Percentiles rank a stretch among this genome's conserved stretches.
These are phyloP conservation scores for Zaprionus gabonicus DNA, from an alignment of 1,140 invertebrate species.

Conservation along the genomic window DNA sequence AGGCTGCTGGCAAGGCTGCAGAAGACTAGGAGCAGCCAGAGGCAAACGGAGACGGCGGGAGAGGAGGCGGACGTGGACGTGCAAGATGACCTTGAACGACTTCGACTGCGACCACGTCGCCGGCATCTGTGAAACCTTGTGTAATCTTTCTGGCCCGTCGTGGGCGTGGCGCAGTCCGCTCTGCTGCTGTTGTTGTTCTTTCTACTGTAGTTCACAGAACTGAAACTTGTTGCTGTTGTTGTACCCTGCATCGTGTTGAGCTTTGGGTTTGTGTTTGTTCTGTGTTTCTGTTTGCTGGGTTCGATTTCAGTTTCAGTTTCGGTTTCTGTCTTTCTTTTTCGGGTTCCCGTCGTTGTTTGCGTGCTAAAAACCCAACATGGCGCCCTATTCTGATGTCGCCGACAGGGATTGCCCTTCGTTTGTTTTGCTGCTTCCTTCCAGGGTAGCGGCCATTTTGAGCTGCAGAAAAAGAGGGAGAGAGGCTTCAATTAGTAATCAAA, in stretches of 20 bases:
- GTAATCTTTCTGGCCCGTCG: constrained; percentile 51
- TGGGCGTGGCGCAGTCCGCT: constrained; percentile 23
- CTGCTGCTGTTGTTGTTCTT: constrained; percentile 21
- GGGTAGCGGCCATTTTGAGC: constrained; percentile 47
- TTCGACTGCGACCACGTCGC: constrained; percentile 39
- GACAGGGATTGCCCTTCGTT: constrained; percentile 41
- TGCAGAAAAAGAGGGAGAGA: constrained; percentile 12
- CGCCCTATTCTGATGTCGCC: constrained; percentile 41
- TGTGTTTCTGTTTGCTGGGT: not conserved
- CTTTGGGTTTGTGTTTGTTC: constrained; percentile 8
- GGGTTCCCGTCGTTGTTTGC: constrained; percentile 21
- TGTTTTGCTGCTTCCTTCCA: constrained; percentile 21
- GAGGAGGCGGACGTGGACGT: not conserved
- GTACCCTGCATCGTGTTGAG: constrained; percentile 21
- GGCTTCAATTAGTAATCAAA: not conserved
- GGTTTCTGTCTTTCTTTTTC: constrained; percentile 1
- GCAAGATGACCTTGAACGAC: constrained; percentile 35
- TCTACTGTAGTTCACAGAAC: constrained; percentile 37
- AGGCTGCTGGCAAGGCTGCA: constrained; percentile 21
- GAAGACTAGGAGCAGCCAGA: constrained; percentile 31
- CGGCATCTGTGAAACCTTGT: constrained; percentile 70
- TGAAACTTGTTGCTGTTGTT: constrained; percentile 7
- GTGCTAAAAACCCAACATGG: constrained; percentile 45
- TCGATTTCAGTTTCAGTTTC: constrained; percentile 1
- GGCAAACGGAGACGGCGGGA: constrained; percentile 20